These are phyloP conservation scores for Drosophila mettleri DNA, from an alignment of 2,888 invertebrate species.

Conservation along the genomic window DNA sequence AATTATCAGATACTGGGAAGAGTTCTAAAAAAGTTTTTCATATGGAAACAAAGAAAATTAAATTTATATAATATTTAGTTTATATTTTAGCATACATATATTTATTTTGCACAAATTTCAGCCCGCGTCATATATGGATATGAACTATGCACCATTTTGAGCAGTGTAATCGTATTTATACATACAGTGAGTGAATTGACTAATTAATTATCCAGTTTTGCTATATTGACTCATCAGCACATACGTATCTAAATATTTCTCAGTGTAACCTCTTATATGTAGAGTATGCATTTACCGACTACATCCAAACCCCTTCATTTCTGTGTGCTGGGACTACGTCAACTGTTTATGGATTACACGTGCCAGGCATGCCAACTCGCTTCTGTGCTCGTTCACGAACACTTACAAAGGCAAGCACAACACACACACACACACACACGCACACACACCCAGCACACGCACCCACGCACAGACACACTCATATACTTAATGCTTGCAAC, in stretches of 20 bases:
- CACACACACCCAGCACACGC: background rate
- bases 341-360: constrained; percentile 75
- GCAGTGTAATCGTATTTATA: too few relatives aligned
- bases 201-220: background rate
- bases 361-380: constrained; percentile 56
- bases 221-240: too few relatives aligned
- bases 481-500: constrained; percentile 21
- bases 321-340: constrained; percentile 48
- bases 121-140: too few relatives aligned
- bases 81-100: background rate
- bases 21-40: too few relatives aligned
- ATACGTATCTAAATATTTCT: too few relatives aligned
- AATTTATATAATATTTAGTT: too few relatives aligned
- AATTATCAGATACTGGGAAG: too few relatives aligned
- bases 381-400: background rate
- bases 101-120: too few relatives aligned
- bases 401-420: background rate
- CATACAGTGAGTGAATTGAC: background rate
- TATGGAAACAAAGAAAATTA: too few relatives aligned
- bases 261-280: constrained; percentile 24
- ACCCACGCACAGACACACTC: background rate
- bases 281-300: background rate
- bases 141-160: too few relatives aligned
- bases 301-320: background rate
- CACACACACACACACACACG: background rate